Evolutionary conservation across 1,140 invertebrate genomes (phyloP).

Genomic region (Lepidotrigona ventralis): DNA sequence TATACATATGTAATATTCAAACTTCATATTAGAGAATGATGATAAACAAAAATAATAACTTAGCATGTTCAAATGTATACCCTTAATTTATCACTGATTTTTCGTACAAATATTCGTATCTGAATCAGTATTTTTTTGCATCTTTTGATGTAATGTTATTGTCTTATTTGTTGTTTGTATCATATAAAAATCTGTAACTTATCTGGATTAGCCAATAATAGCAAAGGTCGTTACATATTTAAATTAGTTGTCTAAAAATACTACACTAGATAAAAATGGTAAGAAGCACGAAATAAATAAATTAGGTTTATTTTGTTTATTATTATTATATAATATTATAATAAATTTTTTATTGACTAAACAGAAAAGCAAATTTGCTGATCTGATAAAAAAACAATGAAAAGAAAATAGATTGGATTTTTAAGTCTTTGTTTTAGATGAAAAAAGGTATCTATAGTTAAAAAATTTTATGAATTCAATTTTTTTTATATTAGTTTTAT

Average conservation of each 20-base stretch:
- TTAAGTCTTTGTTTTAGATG: neutral
- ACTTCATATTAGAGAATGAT: neutral
- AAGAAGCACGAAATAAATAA: neutral
- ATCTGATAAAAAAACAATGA: neutral
- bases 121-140: neutral
- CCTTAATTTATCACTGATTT: neutral
- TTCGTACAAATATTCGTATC: no score
- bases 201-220: neutral
- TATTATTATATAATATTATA: neutral
- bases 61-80: neutral
- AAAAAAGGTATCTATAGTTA: neutral
- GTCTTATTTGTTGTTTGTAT: neutral
- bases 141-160: neutral
- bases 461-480: neutral
- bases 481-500: neutral
- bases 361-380: no score
- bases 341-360: neutral
- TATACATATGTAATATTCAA: neutral
- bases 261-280: neutral
- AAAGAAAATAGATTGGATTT: neutral
- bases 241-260: neutral
- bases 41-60: neutral
- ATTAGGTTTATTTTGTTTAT: neutral
- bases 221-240: neutral
- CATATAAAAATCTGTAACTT: neutral